These are phyloP conservation scores for Zelleria hepariella DNA, from an alignment of 2,888 invertebrate species.

Conservation along the genomic window DNA sequence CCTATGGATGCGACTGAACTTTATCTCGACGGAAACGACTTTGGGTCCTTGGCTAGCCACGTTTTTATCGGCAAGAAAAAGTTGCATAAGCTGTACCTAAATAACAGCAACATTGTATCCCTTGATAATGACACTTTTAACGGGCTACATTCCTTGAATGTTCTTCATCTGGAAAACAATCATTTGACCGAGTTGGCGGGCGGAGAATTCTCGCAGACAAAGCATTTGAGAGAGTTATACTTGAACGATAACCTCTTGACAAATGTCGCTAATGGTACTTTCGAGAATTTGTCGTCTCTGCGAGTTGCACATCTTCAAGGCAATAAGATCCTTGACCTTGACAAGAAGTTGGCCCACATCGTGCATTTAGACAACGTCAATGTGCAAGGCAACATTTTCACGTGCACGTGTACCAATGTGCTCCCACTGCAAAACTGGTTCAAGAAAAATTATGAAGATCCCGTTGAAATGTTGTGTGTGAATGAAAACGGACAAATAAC, in stretches of 20 bases:
- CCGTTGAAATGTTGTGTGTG: slow-evolving; percentile 76
- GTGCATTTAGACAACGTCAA: slow-evolving; percentile 75
- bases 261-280: slow-evolving; percentile 80
- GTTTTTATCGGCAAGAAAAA: slow-evolving; percentile 89
- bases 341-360: slow-evolving; percentile 75
- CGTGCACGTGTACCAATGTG: slow-evolving; percentile 81
- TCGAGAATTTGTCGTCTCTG: slow-evolving; percentile 78
- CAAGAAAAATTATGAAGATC: slow-evolving; percentile 74
- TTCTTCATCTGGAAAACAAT: slow-evolving; percentile 84
- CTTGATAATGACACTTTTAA: slow-evolving; percentile 86
- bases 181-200: slow-evolving; percentile 79
- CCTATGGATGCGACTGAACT: slow-evolving; percentile 92
- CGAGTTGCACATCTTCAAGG: slow-evolving; percentile 81
- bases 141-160: slow-evolving; percentile 79
- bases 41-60: slow-evolving; percentile 82
- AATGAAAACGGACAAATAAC: slow-evolving; percentile 60
- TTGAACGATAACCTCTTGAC: slow-evolving; percentile 84
- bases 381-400: slow-evolving; percentile 83
- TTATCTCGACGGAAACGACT: slow-evolving; percentile 85
- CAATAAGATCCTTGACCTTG: slow-evolving; percentile 81
- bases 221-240: slow-evolving; percentile 82
- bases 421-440: slow-evolving; percentile 78
- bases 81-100: slow-evolving; percentile 81
- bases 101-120: slow-evolving; percentile 80
- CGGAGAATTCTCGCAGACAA: slow-evolving; percentile 84